A percentile compares a stretch with the other conserved stretches of the same genome.
Evolutionary conservation across 2,113 vertebrate genomes (phyloP).

Genomic region (Psephotus haematonotus): DNA sequence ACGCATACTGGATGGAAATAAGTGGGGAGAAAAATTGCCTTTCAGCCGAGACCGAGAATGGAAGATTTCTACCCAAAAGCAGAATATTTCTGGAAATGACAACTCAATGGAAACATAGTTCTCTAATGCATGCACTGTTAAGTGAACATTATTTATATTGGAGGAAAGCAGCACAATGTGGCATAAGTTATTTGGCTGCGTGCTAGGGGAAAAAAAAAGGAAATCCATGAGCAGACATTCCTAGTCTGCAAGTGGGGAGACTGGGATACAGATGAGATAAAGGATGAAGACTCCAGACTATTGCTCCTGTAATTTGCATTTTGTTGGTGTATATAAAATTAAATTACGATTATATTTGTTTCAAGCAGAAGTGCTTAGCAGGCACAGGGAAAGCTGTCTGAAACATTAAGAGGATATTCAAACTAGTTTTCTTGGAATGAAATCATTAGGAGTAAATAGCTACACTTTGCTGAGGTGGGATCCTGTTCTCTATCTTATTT

Average conservation of each 20-base stretch:
- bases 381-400: constrained; percentile 9
- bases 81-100: constrained; percentile 46
- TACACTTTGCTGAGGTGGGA: not conserved
- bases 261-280: not conserved
- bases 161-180: constrained; percentile 14
- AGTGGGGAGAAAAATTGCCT: not conserved
- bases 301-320: constrained; percentile 51
- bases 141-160: constrained; percentile 37
- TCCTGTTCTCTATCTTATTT: not conserved
- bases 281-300: constrained; percentile 31
- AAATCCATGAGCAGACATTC: not conserved
- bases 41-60: not conserved
- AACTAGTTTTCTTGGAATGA: constrained; percentile 11
- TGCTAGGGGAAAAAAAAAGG: not conserved
- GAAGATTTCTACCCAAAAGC: constrained; percentile 19
- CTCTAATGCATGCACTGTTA: constrained; percentile 39
- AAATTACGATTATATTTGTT: constrained; percentile 16
- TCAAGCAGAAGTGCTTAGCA: constrained; percentile 28
- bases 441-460: constrained; percentile 8
- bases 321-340: constrained; percentile 22
- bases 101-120: not conserved
- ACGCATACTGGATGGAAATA: not conserved
- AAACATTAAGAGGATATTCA: not conserved
- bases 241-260: not conserved
- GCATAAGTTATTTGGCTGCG: not conserved